Base-by-base conservation (phyloP, 35 echinoderm and acorn worm species). In the Acanthaster planci region DNA sequence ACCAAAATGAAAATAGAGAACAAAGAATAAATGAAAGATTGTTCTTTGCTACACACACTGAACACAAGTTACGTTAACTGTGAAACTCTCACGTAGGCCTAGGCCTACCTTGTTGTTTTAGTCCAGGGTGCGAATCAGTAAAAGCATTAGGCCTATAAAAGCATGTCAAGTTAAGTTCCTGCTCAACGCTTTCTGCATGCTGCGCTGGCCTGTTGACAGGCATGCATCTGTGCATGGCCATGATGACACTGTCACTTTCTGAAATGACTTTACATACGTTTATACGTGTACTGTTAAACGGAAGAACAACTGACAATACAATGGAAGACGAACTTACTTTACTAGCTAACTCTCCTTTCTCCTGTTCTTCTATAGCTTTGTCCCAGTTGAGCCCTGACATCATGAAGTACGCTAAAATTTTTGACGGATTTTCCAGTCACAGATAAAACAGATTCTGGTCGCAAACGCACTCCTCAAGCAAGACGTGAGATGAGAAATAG, bases 311-410 rank as follows among this genome's bases (percentile, higher is more conserved):
- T 35, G 37, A 39, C 26, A 36, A 37, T 35, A 59, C 31, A 37
- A 35, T 72, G 4, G 10, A 21, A 6, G 0, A 29, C 1, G 2
- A 72, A 72, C 64, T 34, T 29, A 67, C 83, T 44, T 85, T 75
- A 50, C 32, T 34, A 2, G 64, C 37, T 37, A 58, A 78, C 32
- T 76, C 60, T 76, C 64, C 80, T 52, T 89, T 89, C 22, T 90
- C 88, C 42, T 90, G 88, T 75, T 83, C 44, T 21, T 84, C 52
- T 18, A 90, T 90, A 47, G 38, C 88, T 55, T 82, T 82, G 34
- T 84, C 88, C 88, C 88, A 90, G 54, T 90, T 52, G 34, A 79
- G 30, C 32, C 56, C 40, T 18, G 86, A 42, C 86, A 87, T 87
- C 64, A 26, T 72, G 64, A 34, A 72, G 26, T 30, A 72, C 29